A percentile compares a stretch with the other conserved stretches of the same genome.
Evolutionary conservation across 2,888 invertebrate species (phyloP).

Genomic region (Apodemia duryi): DNA sequence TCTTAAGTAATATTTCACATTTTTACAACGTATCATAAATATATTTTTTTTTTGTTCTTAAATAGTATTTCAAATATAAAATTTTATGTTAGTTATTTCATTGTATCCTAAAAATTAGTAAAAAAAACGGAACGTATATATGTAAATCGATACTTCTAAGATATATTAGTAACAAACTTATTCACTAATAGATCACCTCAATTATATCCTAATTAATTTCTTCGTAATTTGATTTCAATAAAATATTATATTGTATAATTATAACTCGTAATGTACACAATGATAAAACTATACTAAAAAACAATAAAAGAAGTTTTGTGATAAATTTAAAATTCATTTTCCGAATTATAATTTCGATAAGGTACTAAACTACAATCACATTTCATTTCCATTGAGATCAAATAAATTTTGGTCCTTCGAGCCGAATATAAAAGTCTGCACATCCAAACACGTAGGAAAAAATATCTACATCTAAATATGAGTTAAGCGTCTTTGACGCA

Average conservation of each 20-base stretch:
- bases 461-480: constrained; percentile 19
- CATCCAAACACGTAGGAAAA: constrained; percentile 13
- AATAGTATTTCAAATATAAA: no score
- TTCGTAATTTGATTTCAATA: not conserved
- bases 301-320: constrained; percentile 14
- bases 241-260: not conserved
- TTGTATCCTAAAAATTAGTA: no score
- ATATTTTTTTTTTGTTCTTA: no score
- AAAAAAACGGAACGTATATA: no score
- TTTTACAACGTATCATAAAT: no score
- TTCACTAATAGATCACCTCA: not conserved
- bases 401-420: constrained; percentile 44
- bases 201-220: not conserved
- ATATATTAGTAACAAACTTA: not conserved
- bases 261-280: constrained; percentile 8
- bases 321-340: constrained; percentile 17
- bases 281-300: constrained; percentile 19
- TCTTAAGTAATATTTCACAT: no score
- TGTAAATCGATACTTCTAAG: no score
- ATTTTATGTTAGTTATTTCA: no score
- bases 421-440: constrained; percentile 37
- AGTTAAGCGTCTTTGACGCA: constrained; percentile 60
- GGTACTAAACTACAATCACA: constrained; percentile 24
- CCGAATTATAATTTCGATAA: constrained; percentile 18
- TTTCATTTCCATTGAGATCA: constrained; percentile 31